Evolutionary conservation across 2,888 invertebrate genomes (phyloP).

Genomic region (Listrodromus nycthemerus): DNA sequence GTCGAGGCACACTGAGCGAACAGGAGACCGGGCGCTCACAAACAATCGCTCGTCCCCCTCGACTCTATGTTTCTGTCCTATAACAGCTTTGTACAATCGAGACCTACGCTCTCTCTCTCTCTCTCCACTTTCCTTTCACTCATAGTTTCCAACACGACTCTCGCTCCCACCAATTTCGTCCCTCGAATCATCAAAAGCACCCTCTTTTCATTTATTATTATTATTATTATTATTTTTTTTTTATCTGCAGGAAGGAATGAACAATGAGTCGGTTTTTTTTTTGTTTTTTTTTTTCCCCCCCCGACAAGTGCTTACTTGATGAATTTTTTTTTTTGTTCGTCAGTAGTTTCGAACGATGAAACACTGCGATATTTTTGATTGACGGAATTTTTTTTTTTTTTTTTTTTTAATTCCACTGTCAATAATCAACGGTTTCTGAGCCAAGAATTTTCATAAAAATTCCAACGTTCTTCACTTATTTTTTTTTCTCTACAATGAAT

Average conservation of each 20-base stretch:
- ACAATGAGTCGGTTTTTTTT: conserved; percentile 4
- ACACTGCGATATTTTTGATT: too few species aligned
- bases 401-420: too few species aligned
- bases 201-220: background rate
- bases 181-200: conserved; percentile 23
- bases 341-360: background rate
- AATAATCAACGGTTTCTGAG: too few species aligned
- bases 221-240: background rate
- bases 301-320: conserved; percentile 10
- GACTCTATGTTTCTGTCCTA: background rate
- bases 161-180: conserved; percentile 12
- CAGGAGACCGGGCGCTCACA: conserved; percentile 10
- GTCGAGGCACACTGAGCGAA: conserved; percentile 24
- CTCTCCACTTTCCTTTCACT: conserved; percentile 29
- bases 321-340: background rate
- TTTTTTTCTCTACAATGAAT: too few species aligned
- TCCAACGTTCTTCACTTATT: too few species aligned
- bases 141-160: conserved; percentile 19
- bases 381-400: too few species aligned
- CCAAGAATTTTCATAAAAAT: too few species aligned
- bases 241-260: background rate
- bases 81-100: conserved; percentile 1
- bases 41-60: conserved; percentile 53
- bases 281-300: too few species aligned
- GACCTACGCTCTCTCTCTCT: background rate